These are phyloP conservation scores for Alcedo quadribrachys DNA, from an alignment of 2,797 vertebrate species.

Conservation along the genomic window DNA sequence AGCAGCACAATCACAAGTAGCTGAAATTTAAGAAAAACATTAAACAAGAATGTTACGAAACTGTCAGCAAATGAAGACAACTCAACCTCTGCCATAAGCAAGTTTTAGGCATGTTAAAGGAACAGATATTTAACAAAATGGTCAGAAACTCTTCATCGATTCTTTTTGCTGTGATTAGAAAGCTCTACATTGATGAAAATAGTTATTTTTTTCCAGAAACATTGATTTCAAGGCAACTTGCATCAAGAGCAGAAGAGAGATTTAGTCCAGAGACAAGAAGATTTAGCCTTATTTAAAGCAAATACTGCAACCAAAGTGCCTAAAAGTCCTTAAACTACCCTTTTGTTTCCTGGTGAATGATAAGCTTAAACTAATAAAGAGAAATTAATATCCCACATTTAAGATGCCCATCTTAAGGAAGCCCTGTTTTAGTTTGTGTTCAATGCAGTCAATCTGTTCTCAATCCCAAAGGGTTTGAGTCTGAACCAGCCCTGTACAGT, in stretches of 20 bases:
- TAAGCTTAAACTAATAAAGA: neutral
- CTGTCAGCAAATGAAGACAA: neutral
- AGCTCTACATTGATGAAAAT: neutral
- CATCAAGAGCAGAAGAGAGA: neutral
- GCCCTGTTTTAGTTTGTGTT: neutral
- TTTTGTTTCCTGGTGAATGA: neutral
- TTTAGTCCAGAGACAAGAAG: neutral
- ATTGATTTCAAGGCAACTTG: neutral
- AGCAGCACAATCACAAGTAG: neutral
- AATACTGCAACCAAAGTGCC: neutral
- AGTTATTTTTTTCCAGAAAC: neutral
- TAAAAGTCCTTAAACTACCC: neutral
- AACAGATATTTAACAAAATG: neutral
- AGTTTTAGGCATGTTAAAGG: neutral
- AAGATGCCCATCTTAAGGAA: neutral
- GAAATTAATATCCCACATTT: neutral
- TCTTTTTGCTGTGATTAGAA: neutral
- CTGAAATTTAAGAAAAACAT: neutral
- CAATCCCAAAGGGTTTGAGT: neutral
- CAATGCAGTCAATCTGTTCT: neutral
- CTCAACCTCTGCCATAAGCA: neutral
- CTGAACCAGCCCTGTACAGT: neutral
- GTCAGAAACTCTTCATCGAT: neutral
- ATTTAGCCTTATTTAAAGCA: neutral
- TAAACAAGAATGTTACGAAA: neutral